Conservation (phyloP, 2,888 invertebrate genomes). For the Laspeyria flexula region DNA sequence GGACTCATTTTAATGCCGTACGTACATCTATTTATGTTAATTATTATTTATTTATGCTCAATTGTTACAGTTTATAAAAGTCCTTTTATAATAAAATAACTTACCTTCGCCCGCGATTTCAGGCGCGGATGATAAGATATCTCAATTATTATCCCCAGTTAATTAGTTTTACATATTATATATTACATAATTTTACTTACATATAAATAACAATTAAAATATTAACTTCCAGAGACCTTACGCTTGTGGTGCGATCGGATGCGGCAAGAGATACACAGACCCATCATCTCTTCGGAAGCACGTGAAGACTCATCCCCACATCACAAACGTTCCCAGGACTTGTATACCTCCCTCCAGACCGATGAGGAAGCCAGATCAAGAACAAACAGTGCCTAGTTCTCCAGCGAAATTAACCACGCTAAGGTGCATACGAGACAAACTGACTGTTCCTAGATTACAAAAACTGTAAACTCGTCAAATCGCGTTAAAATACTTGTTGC, state of each 20-base stretch:
- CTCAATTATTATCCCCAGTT: too few species aligned
- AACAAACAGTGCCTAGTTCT: constrained; percentile 74
- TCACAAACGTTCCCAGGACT: constrained; percentile 69
- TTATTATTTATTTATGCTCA: too few species aligned
- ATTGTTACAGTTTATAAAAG: too few species aligned
- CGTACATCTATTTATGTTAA: constrained; percentile 62
- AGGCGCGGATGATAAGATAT: too few species aligned
- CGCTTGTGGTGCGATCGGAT: constrained; percentile 94
- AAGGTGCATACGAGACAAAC: constrained; percentile 75
- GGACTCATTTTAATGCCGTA: constrained; percentile 99
- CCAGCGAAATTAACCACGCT: constrained; percentile 77
- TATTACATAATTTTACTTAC: too few species aligned
- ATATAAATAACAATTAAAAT: too few species aligned
- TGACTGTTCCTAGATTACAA: constrained; percentile 74
- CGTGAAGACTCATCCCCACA: constrained; percentile 92
- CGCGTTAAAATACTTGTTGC: background rate
- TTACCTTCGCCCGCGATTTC: too few species aligned
- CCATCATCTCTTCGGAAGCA: constrained; percentile 97
- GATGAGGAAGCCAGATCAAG: constrained; percentile 62
- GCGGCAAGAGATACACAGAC: constrained; percentile 96
- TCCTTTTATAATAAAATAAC: too few species aligned
- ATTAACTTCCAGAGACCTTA: constrained; percentile 95
- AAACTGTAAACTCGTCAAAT: constrained; percentile 50
- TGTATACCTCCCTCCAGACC: constrained; percentile 70
- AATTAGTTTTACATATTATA: too few species aligned